Evolutionary conservation across 2,113 vertebrate species (phyloP).

Genomic region (Cricetomys ansorgei): DNA sequence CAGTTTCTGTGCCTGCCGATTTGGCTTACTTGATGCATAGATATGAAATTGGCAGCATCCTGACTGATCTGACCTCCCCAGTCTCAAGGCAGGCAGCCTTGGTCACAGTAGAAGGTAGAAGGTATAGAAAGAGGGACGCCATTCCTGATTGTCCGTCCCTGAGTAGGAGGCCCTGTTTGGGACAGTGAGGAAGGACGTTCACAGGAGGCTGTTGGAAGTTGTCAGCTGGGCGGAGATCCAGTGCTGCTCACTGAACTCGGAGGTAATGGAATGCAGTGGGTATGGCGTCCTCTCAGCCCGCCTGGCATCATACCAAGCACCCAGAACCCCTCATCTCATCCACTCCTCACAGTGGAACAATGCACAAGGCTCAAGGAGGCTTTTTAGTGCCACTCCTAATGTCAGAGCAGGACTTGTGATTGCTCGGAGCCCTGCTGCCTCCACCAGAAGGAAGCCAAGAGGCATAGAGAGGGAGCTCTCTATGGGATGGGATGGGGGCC

Average conservation of each 20-base stretch:
- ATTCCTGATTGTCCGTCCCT: not conserved
- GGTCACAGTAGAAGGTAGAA: not conserved
- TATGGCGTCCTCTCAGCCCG: accelerated
- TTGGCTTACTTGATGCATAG: not conserved
- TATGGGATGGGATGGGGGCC: too few species aligned
- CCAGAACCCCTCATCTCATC: not conserved
- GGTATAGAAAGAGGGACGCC: not conserved
- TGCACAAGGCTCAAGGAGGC: not conserved
- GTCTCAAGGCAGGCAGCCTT: not conserved
- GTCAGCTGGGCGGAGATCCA: not conserved
- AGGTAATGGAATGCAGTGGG: not conserved
- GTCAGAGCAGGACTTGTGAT: not conserved
- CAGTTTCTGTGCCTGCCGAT: not conserved
- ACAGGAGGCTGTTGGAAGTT: not conserved
- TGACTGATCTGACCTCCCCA: not conserved
- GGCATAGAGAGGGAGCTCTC: not conserved
- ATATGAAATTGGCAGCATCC: not conserved
- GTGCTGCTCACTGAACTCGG: not conserved
- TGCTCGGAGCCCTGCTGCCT: not conserved
- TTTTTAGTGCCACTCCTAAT: not conserved
- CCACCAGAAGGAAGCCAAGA: not conserved
- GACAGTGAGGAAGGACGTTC: not conserved
- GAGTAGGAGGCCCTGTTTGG: not conserved
- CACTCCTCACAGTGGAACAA: not conserved
- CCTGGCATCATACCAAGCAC: not conserved